Base-by-base conservation (phyloP, 2,888 invertebrate genomes). In the Eupithecia centaureata region DNA sequence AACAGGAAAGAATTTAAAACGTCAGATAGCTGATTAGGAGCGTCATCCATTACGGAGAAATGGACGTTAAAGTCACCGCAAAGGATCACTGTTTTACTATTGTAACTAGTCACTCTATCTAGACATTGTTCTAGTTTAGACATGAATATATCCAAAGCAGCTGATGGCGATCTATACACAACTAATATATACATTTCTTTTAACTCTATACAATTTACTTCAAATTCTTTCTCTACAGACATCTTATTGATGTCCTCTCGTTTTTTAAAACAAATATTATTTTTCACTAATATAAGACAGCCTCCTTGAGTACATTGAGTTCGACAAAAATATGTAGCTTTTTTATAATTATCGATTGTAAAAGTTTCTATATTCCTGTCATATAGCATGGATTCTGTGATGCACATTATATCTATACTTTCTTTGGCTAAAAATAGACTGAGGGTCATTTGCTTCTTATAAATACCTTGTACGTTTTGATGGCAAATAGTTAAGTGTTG, bases 341-440 rank as follows among this genome's bases (percentile, higher is more conserved):
- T 52, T 13, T 52, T 52, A 52, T 52, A 52, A 8, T 25, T 25
- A 8, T 52, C 25, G 5, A 52, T 25, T 8, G 18, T 52, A 25
- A 52, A 52, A 22, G 25, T 22, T 25, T 18, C 18, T 52, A 52
- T 25, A 25, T 52, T 52, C 18, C 18, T 52, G 7, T 25, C 18
- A 25, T 52, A 22, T 3, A 52, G 52, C 52, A 18, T 22, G 18
- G 52, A 22, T 18, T 52, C 52, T 25, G 52, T 22, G 4, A 52
- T 52, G 22, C 52, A 52, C 52, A 52, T 52, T 8, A 52, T 25
- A 25, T 52, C 52, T 22, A 52, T 52, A 25, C 22, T 52, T 25
- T 52, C 52, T 13, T 52, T 18, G 3, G 3, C 5, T 4, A 52
- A 13, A 22, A 52, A 52, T 4, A 52, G 25, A 25, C 52, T 25